Base-by-base conservation (phyloP, 2,888 invertebrate genomes). In the Syritta pipiens region DNA sequence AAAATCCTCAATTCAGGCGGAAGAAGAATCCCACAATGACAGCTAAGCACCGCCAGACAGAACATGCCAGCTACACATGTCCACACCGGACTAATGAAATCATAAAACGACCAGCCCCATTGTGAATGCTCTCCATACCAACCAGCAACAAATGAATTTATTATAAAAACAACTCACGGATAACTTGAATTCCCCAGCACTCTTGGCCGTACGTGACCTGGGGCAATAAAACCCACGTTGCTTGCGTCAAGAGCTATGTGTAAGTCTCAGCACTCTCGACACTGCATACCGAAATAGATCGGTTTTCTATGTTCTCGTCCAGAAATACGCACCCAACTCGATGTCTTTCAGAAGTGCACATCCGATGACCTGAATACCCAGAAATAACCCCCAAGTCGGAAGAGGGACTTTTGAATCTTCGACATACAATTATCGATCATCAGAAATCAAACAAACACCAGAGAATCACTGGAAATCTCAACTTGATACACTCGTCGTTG, bases 121-220 rank as follows among this genome's bases (percentile, higher is more conserved):
- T 51, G 51, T 22, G 10, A 32, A 22, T 35, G 10, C 12, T 22
- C 10, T 4, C 20, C 12, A 14, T 22, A 20, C 0, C n/a, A n/a
- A n/a, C n/a, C 37, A 37, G 6, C 37, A 14, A 1, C 37, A 6
- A 32, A 44, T 46, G 12, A n/a, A 12, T 24, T 6, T n/a, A 14
- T 24, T 6, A 44, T 1, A 12, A 12, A 59, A 44, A 14, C 28
- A 40, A 42, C 19, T 57, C 57, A 57, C 57, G 57, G 26, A 40
- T 42, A 20, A 19, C 20, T 42, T 19, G 14, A 28, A 57, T 42
- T 40, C 30, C 40, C 3, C 26, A 55, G 10, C 37, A 37, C 14
- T 17, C 14, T 17, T 7, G 19, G 26, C n/a, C 20, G 28, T 60
- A 60, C 59, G 59, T 60, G 59, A 60, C 59, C 59, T 60, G 46